These are phyloP conservation scores for Eugnorisma glareosa DNA, from an alignment of 2,888 invertebrate species.

Conservation along the genomic window DNA sequence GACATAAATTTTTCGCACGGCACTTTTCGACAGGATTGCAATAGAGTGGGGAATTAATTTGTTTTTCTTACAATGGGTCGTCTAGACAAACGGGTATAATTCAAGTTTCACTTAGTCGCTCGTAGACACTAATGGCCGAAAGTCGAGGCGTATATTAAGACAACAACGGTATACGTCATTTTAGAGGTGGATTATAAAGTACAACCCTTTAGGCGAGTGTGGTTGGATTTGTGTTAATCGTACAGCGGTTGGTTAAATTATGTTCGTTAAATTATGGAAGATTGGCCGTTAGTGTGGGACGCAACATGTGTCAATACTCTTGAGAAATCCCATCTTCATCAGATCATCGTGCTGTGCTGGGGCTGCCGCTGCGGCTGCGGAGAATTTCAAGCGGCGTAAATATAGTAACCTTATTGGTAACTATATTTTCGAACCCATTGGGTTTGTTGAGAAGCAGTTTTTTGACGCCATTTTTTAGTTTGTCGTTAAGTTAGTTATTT, in stretches of 20 bases:
- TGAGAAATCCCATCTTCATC: no score
- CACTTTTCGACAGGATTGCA: conserved; percentile 85
- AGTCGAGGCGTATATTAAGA: conserved; percentile 78
- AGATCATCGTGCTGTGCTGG: no score
- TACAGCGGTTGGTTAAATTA: neutral
- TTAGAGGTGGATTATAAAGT: conserved; percentile 67
- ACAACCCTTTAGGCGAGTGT: neutral
- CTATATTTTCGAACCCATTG: no score
- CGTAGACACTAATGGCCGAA: conserved; percentile 84
- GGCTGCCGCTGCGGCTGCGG: no score
- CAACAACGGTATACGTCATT: conserved; percentile 76
- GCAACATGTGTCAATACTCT: no score
- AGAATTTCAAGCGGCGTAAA: no score
- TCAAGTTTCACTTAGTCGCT: conserved; percentile 88
- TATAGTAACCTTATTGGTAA: no score
- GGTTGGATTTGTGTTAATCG: conserved; percentile 21
- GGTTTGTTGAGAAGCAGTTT: no score
- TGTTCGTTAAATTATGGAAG: no score
- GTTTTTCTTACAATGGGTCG: conserved; percentile 89
- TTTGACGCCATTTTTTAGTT: no score
- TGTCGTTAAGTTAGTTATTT: no score
- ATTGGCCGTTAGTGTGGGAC: no score
- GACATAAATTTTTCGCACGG: conserved; percentile 85
- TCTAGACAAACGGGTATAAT: conserved; percentile 89
- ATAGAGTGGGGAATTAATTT: conserved; percentile 88